phyloP scores from a whole-genome alignment of 2,113 vertebrate species.

The Mustelus asterias region DNA sequence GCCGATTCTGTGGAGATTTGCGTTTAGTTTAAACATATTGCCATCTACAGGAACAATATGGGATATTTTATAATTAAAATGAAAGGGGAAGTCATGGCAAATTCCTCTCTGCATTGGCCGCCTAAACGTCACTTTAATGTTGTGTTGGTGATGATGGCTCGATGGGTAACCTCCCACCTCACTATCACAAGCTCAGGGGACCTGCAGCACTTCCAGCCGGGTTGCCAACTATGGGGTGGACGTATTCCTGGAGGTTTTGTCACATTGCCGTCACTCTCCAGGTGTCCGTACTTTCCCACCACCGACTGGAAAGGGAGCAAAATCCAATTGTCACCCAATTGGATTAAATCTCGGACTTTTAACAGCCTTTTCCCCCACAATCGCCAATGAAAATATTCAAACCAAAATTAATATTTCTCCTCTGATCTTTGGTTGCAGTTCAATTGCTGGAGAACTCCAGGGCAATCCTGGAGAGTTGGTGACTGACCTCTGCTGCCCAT shows the following conservation, averaged over 20 bases:
- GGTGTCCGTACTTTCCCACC: not conserved
- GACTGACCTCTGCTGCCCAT: too few species aligned
- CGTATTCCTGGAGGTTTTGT: not conserved
- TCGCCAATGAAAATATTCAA: not conserved
- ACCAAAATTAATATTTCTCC: not conserved
- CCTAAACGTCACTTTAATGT: too few species aligned
- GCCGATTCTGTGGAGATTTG: not conserved
- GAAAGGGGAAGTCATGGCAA: not conserved
- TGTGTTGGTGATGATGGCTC: not conserved
- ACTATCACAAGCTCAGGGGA: not conserved
- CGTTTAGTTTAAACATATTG: not conserved
- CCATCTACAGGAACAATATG: not conserved
- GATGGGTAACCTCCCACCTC: not conserved
- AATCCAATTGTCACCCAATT: not conserved
- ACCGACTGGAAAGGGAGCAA: not conserved
- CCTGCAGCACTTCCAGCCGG: not conserved
- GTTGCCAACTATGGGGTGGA: not conserved
- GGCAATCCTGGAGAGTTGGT: too few species aligned
- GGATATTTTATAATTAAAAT: not conserved
- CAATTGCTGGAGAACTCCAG: too few species aligned
- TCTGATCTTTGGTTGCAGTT: too few species aligned
- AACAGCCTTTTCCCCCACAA: not conserved
- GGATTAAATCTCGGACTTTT: not conserved
- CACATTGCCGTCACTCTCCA: not conserved
- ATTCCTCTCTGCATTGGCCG: not conserved